Base-by-base conservation (phyloP, 2,113 vertebrate genomes). In the Neomonachus schauinslandi region DNA sequence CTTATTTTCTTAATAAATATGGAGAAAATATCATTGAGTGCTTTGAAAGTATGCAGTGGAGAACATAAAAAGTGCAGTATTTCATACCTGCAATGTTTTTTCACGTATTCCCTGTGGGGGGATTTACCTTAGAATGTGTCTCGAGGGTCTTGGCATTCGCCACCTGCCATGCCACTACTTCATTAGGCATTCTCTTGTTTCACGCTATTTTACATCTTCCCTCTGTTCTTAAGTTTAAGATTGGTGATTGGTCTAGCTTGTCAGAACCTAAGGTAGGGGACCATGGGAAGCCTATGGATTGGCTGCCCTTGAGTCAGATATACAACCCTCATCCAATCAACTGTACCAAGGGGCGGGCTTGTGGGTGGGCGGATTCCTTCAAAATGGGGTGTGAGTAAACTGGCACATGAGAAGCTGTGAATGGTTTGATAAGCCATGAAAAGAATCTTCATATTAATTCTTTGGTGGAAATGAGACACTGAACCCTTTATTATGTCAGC, bases 1-100 rank as follows among this genome's bases (percentile, higher is more conserved):
- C 1, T 79, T 19, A 57, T 81, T 82, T 94, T 77, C 18, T 76
- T 74, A 94, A 88, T 82, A 72, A 69, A 71, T 36, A 21, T 88
- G 36, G 9, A 11, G 0, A 76, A 5, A 83, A 84, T 88, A 39
- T 24, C 12, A 69, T 7, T 33, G 13, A 51, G 2, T 67, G 33
- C 8, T 76, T 33, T 57, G 11, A 87, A 89, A 71, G 5, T 22
- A 33, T 57, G 7, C 13, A 53, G 0, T 65, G 9, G 49, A 53
- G 51, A 87, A 49, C 28, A 87, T 31, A 65, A 69, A 55, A 76
- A 42, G 14, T 69, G 3, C 4, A 55, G 21, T 61, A 22, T 36
- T 87, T 90, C 16, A 57, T 22, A 39, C n/a, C 24, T 74, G 36
- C 3, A 15, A 1, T 51, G 33, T 65, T 79, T 89, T 55, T 16